Evolutionary conservation across 2,888 invertebrate genomes (phyloP), one percentile per base, ranked within the genome.

Genomic region (Rapana venosa): DNA sequence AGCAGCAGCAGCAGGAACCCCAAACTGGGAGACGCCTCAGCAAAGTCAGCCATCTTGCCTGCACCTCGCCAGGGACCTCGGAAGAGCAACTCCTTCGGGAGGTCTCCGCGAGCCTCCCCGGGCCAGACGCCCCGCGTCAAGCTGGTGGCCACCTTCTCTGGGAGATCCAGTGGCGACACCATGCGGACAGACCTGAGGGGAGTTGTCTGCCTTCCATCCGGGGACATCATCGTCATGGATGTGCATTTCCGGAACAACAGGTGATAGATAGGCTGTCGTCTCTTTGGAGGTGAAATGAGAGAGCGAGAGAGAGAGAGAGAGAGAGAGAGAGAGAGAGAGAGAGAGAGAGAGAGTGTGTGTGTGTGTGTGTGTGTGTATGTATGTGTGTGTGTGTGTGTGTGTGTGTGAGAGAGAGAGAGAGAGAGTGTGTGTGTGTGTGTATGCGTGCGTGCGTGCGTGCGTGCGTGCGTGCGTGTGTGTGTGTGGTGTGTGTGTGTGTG

Each of bases 151-250:
- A 83, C 90, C 36, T 91, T 91, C 26, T 87, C 90, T n/a, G 91
- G 90, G 11, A 83, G 91, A n/a, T 81, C 81, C 30, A 90, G 85
- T 84, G 74, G 58, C 30, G 91, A 91, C 85, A 91, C 91, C 58
- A 91, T 91, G 90, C 90, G 85, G 87, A 91, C 91, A 0, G 91
- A 91, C 70, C 84, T 91, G 5, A 88, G 90, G 30, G 91, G 89
- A 30, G 56, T 91, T 87, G 86, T 91, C 36, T 86, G 83, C 35
- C 89, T 91, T 32, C 61, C 32, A 13, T 90, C 90, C 47, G 90
- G 90, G 32, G 86, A 87, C 85, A 79, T 91, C 32, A 89, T 91
- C n/a, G 90, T 91, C 30, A 90, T 91, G 91, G 91, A 91, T 66
- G 58, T 89, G 13, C 91, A 91, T n/a, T 91, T 91, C 56, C 58